Percentiles rank a stretch among this genome's conserved stretches.
Evolutionary conservation across 2,888 invertebrate genomes (phyloP).

Genomic region (Galerucella pusilla): DNA sequence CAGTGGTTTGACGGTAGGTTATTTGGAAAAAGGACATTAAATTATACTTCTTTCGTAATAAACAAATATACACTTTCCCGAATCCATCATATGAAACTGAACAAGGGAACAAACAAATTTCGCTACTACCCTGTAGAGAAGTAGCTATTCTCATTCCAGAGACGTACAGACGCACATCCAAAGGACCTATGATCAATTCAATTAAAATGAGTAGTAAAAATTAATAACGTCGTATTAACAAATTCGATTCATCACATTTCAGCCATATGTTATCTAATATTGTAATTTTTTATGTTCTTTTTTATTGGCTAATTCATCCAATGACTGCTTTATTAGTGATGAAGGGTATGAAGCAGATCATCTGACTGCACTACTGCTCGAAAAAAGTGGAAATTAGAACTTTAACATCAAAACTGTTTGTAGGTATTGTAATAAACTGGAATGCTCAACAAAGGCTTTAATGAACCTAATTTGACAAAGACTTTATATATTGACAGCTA

Average conservation of each 20-base stretch:
- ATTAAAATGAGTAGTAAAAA: slow-evolving; percentile 6
- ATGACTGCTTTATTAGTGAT: background rate
- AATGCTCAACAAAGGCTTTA: too few relatives aligned
- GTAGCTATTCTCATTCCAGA: background rate
- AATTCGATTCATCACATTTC: background rate
- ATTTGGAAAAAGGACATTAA: too few relatives aligned
- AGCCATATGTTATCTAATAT: background rate
- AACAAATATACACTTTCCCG: too few relatives aligned
- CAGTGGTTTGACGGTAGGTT: too few relatives aligned
- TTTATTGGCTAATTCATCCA: slow-evolving; percentile 6
- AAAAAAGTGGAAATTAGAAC: background rate
- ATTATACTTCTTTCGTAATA: too few relatives aligned
- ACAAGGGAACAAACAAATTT: background rate
- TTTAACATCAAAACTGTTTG: background rate
- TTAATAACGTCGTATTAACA: background rate
- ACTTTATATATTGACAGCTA: too few relatives aligned
- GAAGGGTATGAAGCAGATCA: background rate
- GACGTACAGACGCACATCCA: background rate
- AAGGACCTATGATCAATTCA: slow-evolving; percentile 1
- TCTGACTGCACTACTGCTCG: background rate
- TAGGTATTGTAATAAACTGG: too few relatives aligned
- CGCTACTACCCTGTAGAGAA: background rate
- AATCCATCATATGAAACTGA: too few relatives aligned
- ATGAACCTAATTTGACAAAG: too few relatives aligned
- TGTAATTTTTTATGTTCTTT: slow-evolving; percentile 6